Conservation (phyloP, 2,113 vertebrate species). For the Eurystomus gularis region DNA sequence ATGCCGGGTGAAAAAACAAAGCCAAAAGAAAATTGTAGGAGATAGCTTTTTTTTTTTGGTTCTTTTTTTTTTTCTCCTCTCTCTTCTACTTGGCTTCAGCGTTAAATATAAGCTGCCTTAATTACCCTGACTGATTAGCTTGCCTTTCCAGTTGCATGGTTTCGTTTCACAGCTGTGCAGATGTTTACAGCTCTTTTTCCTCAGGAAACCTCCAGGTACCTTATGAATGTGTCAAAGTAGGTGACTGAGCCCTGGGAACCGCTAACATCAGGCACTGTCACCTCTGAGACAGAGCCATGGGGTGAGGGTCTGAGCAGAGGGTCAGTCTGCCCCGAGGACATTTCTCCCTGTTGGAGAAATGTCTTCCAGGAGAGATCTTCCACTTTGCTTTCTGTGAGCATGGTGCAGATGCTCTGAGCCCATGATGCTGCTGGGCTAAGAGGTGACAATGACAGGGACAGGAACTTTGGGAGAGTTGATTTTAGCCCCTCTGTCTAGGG, state of each 20-base stretch:
- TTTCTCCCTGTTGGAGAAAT: not conserved
- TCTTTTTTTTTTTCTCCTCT: not conserved
- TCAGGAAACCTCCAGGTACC: not conserved
- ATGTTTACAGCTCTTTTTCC: conserved; percentile 14
- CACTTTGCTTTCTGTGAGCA: not conserved
- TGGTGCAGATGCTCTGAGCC: not conserved
- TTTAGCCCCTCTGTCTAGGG: not conserved
- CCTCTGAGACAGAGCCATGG: not conserved
- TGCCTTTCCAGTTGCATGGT: conserved; percentile 28
- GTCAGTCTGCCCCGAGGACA: not conserved
- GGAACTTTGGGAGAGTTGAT: not conserved
- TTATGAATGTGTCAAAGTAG: not conserved
- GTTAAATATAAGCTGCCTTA: conserved; percentile 63
- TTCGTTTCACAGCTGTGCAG: conserved; percentile 50
- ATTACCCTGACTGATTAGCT: conserved; percentile 66
- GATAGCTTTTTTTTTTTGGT: not conserved
- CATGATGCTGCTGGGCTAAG: not conserved
- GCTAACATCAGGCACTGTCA: not conserved
- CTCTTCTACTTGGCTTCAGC: conserved; percentile 41
- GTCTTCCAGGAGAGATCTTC: not conserved
- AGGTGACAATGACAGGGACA: not conserved
- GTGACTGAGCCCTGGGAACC: not conserved
- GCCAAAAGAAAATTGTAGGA: conserved; percentile 61
- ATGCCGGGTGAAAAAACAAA: conserved; percentile 52
- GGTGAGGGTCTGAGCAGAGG: not conserved